A percentile compares a stretch with the other conserved stretches of the same genome.
Conservation (phyloP, 2,113 vertebrate species). For the Trematomus loennbergii region DNA sequence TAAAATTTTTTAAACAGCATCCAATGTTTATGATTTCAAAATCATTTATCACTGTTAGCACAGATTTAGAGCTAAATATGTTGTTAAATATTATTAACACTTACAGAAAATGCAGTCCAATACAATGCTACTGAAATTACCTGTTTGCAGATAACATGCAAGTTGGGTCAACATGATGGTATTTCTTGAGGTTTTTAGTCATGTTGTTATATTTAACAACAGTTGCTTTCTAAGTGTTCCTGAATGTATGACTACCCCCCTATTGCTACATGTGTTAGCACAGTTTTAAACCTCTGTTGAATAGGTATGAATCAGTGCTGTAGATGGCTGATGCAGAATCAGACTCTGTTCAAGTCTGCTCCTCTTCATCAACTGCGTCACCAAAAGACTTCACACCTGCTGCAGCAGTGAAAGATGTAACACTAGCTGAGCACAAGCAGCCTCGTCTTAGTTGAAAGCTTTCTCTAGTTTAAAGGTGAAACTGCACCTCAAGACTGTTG, state of each 20-base stretch:
- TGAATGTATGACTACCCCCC: neutral
- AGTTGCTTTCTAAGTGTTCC: neutral
- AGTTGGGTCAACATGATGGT: neutral
- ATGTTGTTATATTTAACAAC: too few relatives aligned
- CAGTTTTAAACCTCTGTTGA: neutral
- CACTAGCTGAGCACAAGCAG: constrained; percentile 35
- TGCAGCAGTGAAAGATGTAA: constrained; percentile 53
- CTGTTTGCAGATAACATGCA: neutral
- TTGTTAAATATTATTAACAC: neutral
- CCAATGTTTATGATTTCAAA: neutral
- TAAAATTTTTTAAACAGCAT: neutral
- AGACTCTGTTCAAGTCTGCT: constrained; percentile 23
- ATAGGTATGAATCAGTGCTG: neutral
- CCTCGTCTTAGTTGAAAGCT: constrained; percentile 31
- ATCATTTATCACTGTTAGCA: too few relatives aligned
- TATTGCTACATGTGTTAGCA: neutral
- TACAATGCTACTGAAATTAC: neutral
- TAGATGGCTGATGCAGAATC: constrained; percentile 26
- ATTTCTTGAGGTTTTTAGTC: neutral
- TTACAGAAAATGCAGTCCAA: neutral
- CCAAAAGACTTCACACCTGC: constrained; percentile 57
- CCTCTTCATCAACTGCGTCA: constrained; percentile 33
- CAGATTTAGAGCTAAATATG: too few relatives aligned
- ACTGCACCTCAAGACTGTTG: constrained; percentile 38
- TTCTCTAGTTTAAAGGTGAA: constrained; percentile 44